Evolutionary conservation across 2,888 invertebrate genomes (phyloP).

Genomic region (Exephanes ischioxanthus): DNA sequence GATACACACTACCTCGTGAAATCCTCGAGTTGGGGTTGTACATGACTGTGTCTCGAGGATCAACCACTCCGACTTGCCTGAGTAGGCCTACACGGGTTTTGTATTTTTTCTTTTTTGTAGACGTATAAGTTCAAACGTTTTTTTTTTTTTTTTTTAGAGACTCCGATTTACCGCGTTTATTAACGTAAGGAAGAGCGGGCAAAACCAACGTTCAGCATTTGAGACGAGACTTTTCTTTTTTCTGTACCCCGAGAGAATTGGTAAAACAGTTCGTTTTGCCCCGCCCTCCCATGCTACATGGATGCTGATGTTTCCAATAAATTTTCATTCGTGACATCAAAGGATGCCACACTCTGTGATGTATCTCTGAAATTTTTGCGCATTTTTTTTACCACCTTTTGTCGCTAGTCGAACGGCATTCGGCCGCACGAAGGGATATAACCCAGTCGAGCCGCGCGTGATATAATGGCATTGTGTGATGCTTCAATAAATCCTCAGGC

Average conservation of each 20-base stretch:
- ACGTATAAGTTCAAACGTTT: background rate
- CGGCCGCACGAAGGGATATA: background rate
- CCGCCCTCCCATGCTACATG: background rate
- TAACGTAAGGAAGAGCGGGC: background rate
- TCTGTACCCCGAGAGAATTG: no score
- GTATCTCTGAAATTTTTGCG: background rate
- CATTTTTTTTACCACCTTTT: background rate
- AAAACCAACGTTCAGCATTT: background rate
- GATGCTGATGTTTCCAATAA: background rate
- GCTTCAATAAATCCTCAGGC: conserved; percentile 46
- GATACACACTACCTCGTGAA: background rate
- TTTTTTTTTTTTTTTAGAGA: background rate
- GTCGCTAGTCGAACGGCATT: background rate
- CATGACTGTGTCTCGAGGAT: conserved; percentile 24
- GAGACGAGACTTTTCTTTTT: background rate
- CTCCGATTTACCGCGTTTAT: background rate
- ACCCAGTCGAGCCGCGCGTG: conserved; percentile 6
- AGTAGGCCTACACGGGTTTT: background rate
- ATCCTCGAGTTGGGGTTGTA: background rate
- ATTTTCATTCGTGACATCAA: background rate
- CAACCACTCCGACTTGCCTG: background rate
- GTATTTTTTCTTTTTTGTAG: background rate
- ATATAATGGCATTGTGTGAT: conserved; percentile 29
- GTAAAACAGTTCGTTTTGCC: background rate
- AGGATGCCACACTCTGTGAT: background rate